Evolutionary conservation across 2,113 vertebrate genomes (phyloP).

Genomic region (Microcebus lehilahytsara): DNA sequence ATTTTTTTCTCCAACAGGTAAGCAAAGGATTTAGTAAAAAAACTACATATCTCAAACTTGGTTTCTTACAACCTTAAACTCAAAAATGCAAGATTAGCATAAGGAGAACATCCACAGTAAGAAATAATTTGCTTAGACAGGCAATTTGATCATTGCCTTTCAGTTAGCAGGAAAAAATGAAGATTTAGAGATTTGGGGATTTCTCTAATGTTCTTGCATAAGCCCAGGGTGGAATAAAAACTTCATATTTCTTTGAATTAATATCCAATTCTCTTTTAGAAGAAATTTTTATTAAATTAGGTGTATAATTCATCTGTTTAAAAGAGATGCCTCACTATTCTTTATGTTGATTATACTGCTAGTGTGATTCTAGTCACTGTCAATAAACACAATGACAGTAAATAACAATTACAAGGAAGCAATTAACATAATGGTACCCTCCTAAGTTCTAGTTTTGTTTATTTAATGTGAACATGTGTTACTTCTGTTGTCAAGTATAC

Average conservation of each 20-base stretch:
- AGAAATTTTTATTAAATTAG: constrained; percentile 72
- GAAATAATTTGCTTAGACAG: background rate
- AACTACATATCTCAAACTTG: background rate
- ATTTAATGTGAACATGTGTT: constrained; percentile 71
- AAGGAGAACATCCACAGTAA: background rate
- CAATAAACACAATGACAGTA: constrained; percentile 77
- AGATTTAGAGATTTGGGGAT: constrained; percentile 36
- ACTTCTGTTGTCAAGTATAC: constrained; percentile 56
- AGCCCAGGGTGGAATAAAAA: constrained; percentile 42
- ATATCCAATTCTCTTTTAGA: constrained; percentile 49
- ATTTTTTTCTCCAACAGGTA: background rate
- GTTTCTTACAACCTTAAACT: background rate
- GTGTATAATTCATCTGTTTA: constrained; percentile 74
- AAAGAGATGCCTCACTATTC: constrained; percentile 66
- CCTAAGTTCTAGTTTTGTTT: constrained; percentile 66
- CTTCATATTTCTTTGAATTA: constrained; percentile 60
- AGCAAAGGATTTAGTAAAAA: background rate
- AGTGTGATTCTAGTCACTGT: constrained; percentile 60
- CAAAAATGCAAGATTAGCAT: background rate
- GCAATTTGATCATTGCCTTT: no score
- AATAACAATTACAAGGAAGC: constrained; percentile 67
- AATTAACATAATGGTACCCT: constrained; percentile 74
- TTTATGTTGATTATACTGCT: constrained; percentile 54
- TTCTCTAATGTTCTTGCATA: constrained; percentile 39
- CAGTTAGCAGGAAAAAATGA: background rate